Base-by-base conservation (phyloP, 2,797 vertebrate genomes). In the Macrochelys suwanniensis region DNA sequence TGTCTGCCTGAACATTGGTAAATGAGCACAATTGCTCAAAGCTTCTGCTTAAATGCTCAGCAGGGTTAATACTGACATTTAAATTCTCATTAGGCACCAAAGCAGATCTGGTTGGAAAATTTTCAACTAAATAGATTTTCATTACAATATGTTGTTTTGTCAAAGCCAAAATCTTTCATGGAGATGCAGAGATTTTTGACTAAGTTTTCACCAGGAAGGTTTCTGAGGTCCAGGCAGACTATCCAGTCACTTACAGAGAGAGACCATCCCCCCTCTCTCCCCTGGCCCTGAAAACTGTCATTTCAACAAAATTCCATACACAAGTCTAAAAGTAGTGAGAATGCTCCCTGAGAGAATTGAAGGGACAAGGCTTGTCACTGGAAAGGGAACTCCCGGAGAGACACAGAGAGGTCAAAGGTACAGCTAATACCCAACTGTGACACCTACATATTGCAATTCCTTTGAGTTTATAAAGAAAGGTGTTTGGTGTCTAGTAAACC, bases 11-110 rank as follows among this genome's bases (percentile, higher is more conserved):
- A 2, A 13, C 17, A 74, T 3, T 8, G 28, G 49, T 11, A 88
- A 6, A 11, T 7, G 12, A 81, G 61, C 2, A 2, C 1, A 1
- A 7, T 2, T 7, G 0, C 82, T 89, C 50, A 47, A 57, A 81
- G 5, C 10, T 11, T 54, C 77, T 84, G 21, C 12, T 47, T 16
- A 85, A 88, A 26, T 1, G 0, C 16, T 13, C 21, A 6, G 74
- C 45, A 5, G 15, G 12, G 74, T 28, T 77, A 77, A 77, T 49
- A 77, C 7, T 49, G 74, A 71, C 68, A 71, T 71, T 71, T 71
- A 71, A 71, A 71, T 83, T 42, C 37, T 56, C 78, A 31, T 11
- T 54, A 77, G 7, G 49, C 10, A 28, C 21, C 37, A 81, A 93
- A 77, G 42, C 12, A 82, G 88, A 82, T 25, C 25, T 88, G 7